Evolutionary conservation across 2,113 vertebrate species (phyloP).

Genomic region (Scartelaos histophorus): DNA sequence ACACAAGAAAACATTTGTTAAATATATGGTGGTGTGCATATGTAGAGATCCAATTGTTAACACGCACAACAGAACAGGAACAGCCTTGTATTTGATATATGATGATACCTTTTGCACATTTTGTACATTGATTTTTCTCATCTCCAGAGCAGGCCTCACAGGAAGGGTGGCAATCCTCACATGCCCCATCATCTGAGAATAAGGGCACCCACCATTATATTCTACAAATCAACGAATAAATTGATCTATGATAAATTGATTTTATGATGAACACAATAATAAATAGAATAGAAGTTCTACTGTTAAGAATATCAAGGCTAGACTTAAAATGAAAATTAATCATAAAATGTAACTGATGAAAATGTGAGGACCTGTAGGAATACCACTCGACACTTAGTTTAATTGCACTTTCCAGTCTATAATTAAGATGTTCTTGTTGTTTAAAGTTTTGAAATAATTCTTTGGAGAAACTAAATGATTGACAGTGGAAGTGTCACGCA

Average conservation of each 20-base stretch:
- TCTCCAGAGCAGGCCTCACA: slow-evolving; percentile 72
- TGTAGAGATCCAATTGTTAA: neutral
- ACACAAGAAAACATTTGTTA: slow-evolving; percentile 9
- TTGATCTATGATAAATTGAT: too few species aligned
- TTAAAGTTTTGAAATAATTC: slow-evolving; percentile 49
- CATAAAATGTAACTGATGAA: too few species aligned
- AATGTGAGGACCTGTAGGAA: neutral
- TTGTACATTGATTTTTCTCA: slow-evolving; percentile 65
- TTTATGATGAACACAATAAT: too few species aligned
- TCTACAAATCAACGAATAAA: neutral
- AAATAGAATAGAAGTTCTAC: too few species aligned
- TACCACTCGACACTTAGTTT: neutral
- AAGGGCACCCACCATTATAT: neutral
- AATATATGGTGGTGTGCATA: neutral
- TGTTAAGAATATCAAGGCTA: too few species aligned
- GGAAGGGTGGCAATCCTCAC: slow-evolving; percentile 69
- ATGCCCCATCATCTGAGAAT: slow-evolving; percentile 64
- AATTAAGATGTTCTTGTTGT: slow-evolving; percentile 59
- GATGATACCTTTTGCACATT: slow-evolving; percentile 68
- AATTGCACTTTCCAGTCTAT: slow-evolving; percentile 35
- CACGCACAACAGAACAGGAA: neutral
- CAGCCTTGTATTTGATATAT: neutral
- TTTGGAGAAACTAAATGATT: slow-evolving; percentile 40
- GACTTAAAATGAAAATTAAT: too few species aligned
- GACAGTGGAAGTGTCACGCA: slow-evolving; percentile 48